phyloP scores from a whole-genome alignment of 2,113 vertebrate genomes.

The Antechinus stuartii region DNA sequence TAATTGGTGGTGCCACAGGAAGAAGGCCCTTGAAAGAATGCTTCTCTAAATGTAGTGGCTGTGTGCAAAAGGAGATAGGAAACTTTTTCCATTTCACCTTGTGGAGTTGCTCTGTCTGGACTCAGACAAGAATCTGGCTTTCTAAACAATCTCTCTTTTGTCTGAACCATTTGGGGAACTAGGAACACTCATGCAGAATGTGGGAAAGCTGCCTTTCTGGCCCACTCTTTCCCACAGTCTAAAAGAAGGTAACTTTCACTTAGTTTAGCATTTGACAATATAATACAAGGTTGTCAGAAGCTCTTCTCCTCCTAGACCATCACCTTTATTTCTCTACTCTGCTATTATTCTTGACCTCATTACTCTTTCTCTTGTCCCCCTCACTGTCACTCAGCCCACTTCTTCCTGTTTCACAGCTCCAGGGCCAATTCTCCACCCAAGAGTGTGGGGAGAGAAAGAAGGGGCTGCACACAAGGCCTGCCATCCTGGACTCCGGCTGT shows the following conservation, averaged over 20 bases:
- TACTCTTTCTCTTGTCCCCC: conserved; percentile 47
- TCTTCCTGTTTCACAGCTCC: conserved; percentile 52
- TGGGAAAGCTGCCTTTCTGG: conserved; percentile 43
- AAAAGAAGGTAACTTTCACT: conserved; percentile 48
- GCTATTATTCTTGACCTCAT: conserved; percentile 31
- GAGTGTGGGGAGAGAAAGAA: conserved; percentile 37
- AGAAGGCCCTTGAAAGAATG: background rate
- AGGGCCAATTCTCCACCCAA: conserved; percentile 48
- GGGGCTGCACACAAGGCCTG: background rate
- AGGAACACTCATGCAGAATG: conserved; percentile 33
- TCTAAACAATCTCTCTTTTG: background rate
- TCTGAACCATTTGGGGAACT: conserved; percentile 39
- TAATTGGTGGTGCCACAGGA: background rate
- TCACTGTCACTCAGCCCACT: conserved; percentile 13
- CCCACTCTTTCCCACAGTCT: conserved; percentile 67
- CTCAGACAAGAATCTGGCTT: background rate
- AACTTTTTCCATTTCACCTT: background rate
- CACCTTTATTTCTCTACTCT: conserved; percentile 58
- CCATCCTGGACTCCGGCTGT: conserved; percentile 34
- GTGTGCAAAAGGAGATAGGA: background rate
- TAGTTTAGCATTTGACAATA: conserved; percentile 52
- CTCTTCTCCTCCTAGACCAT: background rate
- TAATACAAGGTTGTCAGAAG: conserved; percentile 57
- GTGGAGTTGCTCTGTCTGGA: background rate
- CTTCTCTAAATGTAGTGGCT: background rate